Base-by-base conservation (phyloP, 1,140 invertebrate genomes). In the Philotrypesis tridentata region DNA sequence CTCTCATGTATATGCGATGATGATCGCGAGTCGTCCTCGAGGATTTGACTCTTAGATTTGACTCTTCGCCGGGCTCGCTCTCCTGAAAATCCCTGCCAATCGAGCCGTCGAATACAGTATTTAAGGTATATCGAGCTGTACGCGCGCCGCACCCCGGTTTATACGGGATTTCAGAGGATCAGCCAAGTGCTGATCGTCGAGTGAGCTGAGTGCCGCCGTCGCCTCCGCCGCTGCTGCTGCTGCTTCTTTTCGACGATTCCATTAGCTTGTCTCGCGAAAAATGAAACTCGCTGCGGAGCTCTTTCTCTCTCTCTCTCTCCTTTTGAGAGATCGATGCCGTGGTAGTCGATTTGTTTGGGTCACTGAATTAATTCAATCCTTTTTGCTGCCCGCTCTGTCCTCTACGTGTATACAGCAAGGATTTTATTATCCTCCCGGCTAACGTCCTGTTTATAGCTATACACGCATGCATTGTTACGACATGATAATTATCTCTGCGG, bases 31-130 rank as follows among this genome's bases (percentile, higher is more conserved):
- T 37, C 37, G 37, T 61, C n/a, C n/a, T n/a, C 48, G 31, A 55
- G 67, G 68, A 79, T 79, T 72, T 67, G 68, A 72, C 48, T 79
- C 65, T 79, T 79, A 55, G 27, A 78, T 78, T 78, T 33, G 25
- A 70, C 25, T 73, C 43, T 55, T 48, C 23, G 8, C 7, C 9
- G 71, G 1, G 40, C 14, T 77, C 6, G 37, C 43, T 68, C 60
- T 23, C 63, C 31, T 21, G 72, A 70, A 79, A 83, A 83, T 83
- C 71, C 74, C 63, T 75, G 70, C 71, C 74, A 83, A 73, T 80
- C 71, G 70, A 65, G 33, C n/a, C 55, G 40, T 72, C 68, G 48
- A 72, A 65, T 80, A 68, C 79, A 80, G 55, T 74, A 80, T 80
- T 80, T 80, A 80, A 80, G 79, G 70, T 80, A 80, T 80, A 80